Conservation (phyloP, 2,113 vertebrate species). For the Catharus bicknelli region DNA sequence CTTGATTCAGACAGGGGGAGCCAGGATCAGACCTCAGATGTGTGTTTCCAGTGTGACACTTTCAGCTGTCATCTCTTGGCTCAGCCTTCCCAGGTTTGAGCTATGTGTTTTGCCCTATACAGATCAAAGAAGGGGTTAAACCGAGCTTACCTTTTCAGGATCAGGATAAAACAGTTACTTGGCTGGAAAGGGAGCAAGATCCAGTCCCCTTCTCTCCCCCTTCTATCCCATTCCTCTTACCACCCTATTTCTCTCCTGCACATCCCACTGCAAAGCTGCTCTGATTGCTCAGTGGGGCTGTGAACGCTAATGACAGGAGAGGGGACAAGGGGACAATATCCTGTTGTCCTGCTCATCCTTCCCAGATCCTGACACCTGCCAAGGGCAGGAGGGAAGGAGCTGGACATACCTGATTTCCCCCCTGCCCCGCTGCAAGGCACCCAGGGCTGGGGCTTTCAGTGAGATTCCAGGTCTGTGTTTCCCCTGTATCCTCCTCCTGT, state of each 20-base stretch:
- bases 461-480: neutral
- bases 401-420: neutral
- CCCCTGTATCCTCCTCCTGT: neutral
- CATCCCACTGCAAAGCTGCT: neutral
- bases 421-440: rapidly evolving
- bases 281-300: rapidly evolving
- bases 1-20: neutral
- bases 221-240: neutral
- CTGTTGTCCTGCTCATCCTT: neutral
- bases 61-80: neutral
- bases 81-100: neutral
- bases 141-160: neutral
- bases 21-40: neutral
- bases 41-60: neutral
- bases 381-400: neutral
- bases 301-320: neutral
- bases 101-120: rapidly evolving
- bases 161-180: neutral
- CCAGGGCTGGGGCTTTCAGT: neutral
- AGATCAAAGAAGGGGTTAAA: neutral
- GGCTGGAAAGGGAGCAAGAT: neutral
- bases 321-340: neutral
- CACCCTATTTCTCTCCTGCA: neutral
- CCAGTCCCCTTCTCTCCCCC: neutral
- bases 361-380: neutral